Conservation (phyloP, 2,113 vertebrate genomes). For the Cyphomyrus discorhynchus region DNA sequence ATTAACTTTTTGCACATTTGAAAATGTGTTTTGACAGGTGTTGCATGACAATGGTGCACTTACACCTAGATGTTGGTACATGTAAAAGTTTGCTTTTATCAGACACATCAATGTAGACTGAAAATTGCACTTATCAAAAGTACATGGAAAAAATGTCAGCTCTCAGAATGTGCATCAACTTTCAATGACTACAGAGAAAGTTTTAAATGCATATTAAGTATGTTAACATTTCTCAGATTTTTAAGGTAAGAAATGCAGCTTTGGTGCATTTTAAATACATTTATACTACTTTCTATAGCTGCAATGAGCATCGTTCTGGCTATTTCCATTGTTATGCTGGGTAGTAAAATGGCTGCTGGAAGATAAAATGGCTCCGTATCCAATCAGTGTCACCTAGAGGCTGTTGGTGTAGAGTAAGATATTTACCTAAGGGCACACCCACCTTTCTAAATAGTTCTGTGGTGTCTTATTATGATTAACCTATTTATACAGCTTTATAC, state of each 20-base stretch:
- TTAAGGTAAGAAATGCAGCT: neutral
- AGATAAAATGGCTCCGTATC: neutral
- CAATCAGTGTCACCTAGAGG: neutral
- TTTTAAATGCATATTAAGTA: neutral
- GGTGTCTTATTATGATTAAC: neutral
- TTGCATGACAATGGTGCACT: neutral
- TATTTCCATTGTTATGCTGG: neutral
- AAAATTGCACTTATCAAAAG: neutral
- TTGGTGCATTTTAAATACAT: neutral
- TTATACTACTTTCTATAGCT: neutral
- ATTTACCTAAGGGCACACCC: neutral
- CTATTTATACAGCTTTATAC: neutral
- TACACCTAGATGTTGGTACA: neutral
- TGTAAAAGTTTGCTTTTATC: neutral
- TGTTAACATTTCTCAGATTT: neutral
- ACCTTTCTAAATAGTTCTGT: neutral
- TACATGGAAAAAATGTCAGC: neutral
- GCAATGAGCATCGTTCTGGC: neutral
- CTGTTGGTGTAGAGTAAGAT: neutral
- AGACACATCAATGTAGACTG: neutral
- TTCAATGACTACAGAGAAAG: neutral
- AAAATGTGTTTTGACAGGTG: slow-evolving; percentile 10
- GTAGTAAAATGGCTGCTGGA: neutral
- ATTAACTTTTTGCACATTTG: slow-evolving; percentile 9
- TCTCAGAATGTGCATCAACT: neutral